Percentiles rank a stretch among this genome's conserved stretches.
Conservation (phyloP, 2,888 invertebrate genomes). For the Rhingia rostrata region DNA sequence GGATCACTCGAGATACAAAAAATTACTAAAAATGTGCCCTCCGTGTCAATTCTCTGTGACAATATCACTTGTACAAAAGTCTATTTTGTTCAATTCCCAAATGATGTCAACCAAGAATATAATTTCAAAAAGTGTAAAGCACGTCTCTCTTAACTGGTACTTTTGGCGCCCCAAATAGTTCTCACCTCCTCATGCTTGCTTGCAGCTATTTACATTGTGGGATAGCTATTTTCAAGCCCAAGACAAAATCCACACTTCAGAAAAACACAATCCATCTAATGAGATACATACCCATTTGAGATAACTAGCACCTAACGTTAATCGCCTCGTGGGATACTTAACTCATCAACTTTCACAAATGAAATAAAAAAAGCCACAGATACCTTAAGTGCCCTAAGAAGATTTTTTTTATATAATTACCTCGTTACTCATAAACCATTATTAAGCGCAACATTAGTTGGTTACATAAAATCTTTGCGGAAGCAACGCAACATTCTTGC, state of each 20-base stretch:
- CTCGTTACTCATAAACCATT: constrained; percentile 31
- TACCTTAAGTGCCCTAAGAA: constrained; percentile 32
- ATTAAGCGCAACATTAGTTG: constrained; percentile 3
- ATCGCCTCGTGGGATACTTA: constrained; percentile 3
- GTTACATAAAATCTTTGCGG: constrained; percentile 1
- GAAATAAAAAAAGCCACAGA: not conserved
- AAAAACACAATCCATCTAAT: not conserved
- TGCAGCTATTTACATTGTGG: constrained; percentile 2
- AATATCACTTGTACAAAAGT: too few relatives aligned
- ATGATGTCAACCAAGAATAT: too few relatives aligned
- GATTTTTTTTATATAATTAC: constrained; percentile 50
- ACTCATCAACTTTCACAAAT: constrained; percentile 7
- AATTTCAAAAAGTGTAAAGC: too few relatives aligned
- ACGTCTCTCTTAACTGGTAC: not conserved
- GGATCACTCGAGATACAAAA: too few relatives aligned
- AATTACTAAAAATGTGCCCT: too few relatives aligned
- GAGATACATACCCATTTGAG: not conserved
- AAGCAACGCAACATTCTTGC: not conserved
- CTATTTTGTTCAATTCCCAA: too few relatives aligned
- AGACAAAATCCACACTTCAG: not conserved
- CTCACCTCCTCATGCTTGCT: not conserved
- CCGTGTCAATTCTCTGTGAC: too few relatives aligned
- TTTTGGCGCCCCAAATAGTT: constrained; percentile 2
- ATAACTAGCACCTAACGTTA: not conserved
- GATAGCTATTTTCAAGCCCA: not conserved